Conservation (phyloP, 1,140 invertebrate species). For the Dufourea novaeangliae region DNA sequence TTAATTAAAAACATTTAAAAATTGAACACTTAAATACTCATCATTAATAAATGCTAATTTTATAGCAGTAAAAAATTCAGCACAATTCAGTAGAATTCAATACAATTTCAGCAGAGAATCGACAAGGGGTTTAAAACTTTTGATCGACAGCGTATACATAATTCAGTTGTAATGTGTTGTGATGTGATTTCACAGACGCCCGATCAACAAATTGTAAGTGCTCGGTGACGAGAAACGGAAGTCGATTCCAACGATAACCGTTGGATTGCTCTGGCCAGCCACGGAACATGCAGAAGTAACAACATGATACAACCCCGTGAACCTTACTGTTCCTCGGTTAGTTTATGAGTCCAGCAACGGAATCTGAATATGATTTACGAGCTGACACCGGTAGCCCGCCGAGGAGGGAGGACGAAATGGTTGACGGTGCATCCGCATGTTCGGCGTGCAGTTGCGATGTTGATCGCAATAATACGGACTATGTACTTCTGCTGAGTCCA, state of each 20-base stretch:
- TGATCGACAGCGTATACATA: too few species aligned
- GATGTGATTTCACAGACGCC: not conserved
- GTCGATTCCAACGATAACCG: conserved; percentile 51
- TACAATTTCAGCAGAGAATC: too few species aligned
- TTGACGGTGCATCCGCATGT: conserved; percentile 35
- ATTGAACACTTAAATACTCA: too few species aligned
- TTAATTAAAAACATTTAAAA: too few species aligned
- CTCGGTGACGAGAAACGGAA: conserved; percentile 56
- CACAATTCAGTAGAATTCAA: too few species aligned
- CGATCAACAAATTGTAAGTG: conserved; percentile 23
- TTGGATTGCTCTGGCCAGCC: conserved; percentile 40
- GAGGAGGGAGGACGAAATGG: not conserved
- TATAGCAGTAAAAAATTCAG: too few species aligned
- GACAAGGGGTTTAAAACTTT: too few species aligned
- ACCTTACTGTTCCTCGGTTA: conserved; percentile 54
- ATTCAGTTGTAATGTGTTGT: too few species aligned
- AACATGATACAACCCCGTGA: conserved; percentile 26
- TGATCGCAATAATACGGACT: conserved; percentile 57
- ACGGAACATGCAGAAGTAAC: conserved; percentile 17
- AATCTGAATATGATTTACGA: conserved; percentile 74
- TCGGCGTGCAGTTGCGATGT: conserved; percentile 20
- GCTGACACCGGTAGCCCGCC: conserved; percentile 18
- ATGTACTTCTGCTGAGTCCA: conserved; percentile 44
- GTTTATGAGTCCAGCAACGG: conserved; percentile 67
- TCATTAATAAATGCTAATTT: too few species aligned